Conservation (phyloP, 2,888 invertebrate genomes). For the Bellardia bayeri region DNA sequence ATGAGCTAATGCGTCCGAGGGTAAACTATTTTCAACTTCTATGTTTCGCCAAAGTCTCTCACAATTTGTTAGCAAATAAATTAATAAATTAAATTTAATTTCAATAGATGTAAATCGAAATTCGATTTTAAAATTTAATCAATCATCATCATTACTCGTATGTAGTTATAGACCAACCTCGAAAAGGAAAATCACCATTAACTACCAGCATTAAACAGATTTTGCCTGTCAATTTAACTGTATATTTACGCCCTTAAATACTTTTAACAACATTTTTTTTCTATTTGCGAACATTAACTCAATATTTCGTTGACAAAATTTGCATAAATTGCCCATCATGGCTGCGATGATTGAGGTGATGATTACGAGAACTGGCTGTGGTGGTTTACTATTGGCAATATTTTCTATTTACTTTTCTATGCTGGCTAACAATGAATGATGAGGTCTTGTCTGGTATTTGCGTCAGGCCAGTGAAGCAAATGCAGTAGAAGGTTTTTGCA, state of each 20-base stretch:
- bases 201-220: not conserved
- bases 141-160: not conserved
- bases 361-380: not conserved
- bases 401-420: not conserved
- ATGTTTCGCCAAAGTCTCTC: too few species aligned
- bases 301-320: slow-evolving; percentile 22
- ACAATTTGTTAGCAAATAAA: not conserved
- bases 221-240: not conserved
- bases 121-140: not conserved
- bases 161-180: not conserved
- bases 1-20: too few species aligned
- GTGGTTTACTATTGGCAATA: not conserved
- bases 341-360: not conserved
- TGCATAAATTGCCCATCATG: not conserved
- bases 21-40: too few species aligned
- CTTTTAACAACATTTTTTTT: not conserved
- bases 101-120: not conserved
- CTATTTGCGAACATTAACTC: not conserved
- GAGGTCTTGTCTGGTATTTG: slow-evolving; percentile 3
- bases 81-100: not conserved
- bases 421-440: not conserved
- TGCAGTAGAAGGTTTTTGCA: not conserved
- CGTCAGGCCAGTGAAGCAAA: not conserved
- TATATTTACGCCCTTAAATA: not conserved
- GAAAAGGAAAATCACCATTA: not conserved